A percentile compares a stretch with the other conserved stretches of the same genome.
Evolutionary conservation across 2,888 invertebrate species (phyloP).

Genomic region (Nineta flava): DNA sequence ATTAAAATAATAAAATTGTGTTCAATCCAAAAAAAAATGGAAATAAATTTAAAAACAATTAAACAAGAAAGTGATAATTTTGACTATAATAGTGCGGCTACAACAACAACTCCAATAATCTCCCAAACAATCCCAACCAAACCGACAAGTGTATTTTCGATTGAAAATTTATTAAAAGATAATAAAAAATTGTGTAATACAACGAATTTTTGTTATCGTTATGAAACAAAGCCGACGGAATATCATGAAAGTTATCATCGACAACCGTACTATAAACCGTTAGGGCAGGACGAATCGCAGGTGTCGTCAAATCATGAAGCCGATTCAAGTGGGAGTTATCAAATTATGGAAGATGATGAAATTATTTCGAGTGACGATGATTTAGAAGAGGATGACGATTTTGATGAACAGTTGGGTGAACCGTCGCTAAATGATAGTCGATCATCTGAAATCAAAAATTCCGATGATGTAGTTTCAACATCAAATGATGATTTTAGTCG

Average conservation of each 20-base stretch:
- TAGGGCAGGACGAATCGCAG: too few species aligned
- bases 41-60: background rate
- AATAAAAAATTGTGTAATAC: background rate
- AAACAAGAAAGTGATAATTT: background rate
- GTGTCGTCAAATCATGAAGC: too few species aligned
- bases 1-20: background rate
- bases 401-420: too few species aligned
- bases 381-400: background rate
- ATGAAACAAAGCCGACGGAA: too few species aligned
- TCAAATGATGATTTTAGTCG: slow-evolving; percentile 2
- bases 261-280: too few species aligned
- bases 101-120: too few species aligned
- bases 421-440: too few species aligned
- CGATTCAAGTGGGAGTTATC: slow-evolving; percentile 1
- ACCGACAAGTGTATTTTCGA: slow-evolving; percentile 1
- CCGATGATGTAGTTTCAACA: slow-evolving; percentile 4
- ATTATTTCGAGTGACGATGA: slow-evolving; percentile 3
- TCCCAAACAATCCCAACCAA: background rate
- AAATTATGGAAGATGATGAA: background rate
- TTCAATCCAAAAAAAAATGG: background rate
- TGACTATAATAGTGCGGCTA: background rate
- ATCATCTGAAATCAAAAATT: background rate
- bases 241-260: too few species aligned
- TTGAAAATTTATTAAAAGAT: slow-evolving; percentile 1
- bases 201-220: too few species aligned